These are phyloP conservation scores for Acanthoscelides obtectus DNA, from an alignment of 2,888 invertebrate species.

Conservation along the genomic window DNA sequence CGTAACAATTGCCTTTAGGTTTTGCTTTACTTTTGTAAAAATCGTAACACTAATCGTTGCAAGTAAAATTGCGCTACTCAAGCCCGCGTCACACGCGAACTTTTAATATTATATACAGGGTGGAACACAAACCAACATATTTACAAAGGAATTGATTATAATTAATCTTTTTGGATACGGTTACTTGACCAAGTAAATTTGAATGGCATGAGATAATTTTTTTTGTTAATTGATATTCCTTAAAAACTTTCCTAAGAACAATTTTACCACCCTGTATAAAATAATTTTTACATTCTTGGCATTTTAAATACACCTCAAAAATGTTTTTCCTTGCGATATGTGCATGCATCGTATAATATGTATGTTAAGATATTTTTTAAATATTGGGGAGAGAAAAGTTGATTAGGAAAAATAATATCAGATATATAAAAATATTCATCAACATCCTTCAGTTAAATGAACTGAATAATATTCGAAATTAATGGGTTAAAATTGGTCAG, in stretches of 20 bases:
- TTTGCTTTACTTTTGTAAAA: constrained; percentile 19
- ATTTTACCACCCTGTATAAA: not conserved
- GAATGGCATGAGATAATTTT: too few relatives aligned
- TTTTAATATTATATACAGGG: constrained; percentile 11
- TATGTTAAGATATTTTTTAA: not conserved
- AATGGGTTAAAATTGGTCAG: not conserved
- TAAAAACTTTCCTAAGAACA: too few relatives aligned
- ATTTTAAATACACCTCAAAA: not conserved
- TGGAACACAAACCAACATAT: not conserved
- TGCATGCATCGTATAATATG: not conserved
- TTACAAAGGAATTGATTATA: too few relatives aligned
- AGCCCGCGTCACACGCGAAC: constrained; percentile 12
- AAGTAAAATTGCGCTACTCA: constrained; percentile 25
- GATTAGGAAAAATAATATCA: constrained; percentile 9
- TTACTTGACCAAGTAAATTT: too few relatives aligned
- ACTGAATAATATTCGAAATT: not conserved
- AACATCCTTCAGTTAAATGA: constrained; percentile 11
- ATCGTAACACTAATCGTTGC: constrained; percentile 36
- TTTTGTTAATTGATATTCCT: not conserved
- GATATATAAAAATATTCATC: constrained; percentile 16
- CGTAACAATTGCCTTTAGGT: not conserved
- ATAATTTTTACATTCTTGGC: not conserved
- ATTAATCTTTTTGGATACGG: too few relatives aligned
- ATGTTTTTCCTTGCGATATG: not conserved
- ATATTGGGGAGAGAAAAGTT: not conserved